Evolutionary conservation across 30 jellyfish, hydroid and myxozoan genomes (phyloP).

Genomic region (Pelagia noctiluca): DNA sequence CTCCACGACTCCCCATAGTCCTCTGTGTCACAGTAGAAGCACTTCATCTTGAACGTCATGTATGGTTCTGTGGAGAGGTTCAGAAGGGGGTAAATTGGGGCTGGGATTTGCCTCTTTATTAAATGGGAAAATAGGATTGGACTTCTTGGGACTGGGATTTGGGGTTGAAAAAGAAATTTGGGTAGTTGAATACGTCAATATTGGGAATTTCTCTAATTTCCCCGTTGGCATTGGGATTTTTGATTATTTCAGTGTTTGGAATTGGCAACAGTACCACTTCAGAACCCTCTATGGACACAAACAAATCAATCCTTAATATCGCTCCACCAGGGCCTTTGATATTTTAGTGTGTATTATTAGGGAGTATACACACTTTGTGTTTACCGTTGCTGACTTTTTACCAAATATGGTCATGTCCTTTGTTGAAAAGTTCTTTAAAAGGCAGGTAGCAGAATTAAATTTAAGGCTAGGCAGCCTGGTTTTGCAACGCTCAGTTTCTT

Average conservation of each 20-base stretch:
- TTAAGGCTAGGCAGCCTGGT: no score
- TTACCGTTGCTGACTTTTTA: background rate
- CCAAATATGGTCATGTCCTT: background rate
- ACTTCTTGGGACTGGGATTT: background rate
- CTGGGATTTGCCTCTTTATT: background rate
- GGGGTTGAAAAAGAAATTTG: no score
- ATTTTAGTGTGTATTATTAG: background rate
- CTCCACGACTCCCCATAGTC: slow-evolving; percentile 85
- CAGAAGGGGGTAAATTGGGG: background rate
- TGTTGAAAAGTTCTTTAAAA: no score
- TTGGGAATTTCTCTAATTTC: background rate
- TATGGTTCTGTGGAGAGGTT: slow-evolving; percentile 96
- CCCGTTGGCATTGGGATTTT: background rate
- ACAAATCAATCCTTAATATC: background rate
- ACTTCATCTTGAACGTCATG: slow-evolving; percentile 88
- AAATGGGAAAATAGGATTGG: background rate
- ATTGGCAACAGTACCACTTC: background rate
- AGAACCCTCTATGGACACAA: background rate
- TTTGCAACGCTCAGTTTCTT: background rate
- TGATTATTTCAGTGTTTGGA: background rate
- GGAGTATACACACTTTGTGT: background rate
- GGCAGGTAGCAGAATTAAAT: no score
- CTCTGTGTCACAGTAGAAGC: slow-evolving; percentile 83
- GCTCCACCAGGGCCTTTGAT: background rate
- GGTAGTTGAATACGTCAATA: no score